Evolutionary conservation across 2,797 vertebrate species (phyloP).

Genomic region (Heteromormyrus szaboi): DNA sequence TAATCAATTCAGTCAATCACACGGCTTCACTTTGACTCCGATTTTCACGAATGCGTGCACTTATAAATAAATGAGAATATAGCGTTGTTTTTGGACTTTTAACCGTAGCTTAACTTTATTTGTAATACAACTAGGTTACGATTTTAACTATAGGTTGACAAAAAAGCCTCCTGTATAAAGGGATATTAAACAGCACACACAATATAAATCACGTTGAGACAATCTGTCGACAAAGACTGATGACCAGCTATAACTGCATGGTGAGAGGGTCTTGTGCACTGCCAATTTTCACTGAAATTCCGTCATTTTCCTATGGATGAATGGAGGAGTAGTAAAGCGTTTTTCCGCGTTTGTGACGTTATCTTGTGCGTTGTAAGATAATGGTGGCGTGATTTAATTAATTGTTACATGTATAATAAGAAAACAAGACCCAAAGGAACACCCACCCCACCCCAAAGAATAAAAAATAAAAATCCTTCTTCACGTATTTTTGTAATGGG

Average conservation of each 20-base stretch:
- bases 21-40: not conserved
- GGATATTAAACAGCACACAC: slow-evolving; percentile 1
- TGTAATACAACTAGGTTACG: not conserved
- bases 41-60: not conserved
- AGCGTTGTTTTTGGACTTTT: not conserved
- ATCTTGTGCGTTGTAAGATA: not conserved
- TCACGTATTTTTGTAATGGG: not conserved
- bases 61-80: not conserved
- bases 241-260: not conserved
- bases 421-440: not conserved
- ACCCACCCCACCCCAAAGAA: not conserved
- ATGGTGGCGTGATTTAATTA: not conserved
- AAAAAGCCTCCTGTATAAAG: not conserved
- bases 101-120: not conserved
- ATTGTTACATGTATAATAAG: not conserved
- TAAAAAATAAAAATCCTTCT: not conserved
- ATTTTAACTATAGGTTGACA: not conserved
- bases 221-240: slow-evolving; percentile 5
- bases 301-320: not conserved
- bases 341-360: not conserved
- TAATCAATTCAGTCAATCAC: not conserved
- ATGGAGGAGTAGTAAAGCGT: not conserved
- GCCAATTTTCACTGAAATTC: slow-evolving; percentile 1
- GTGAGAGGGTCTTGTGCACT: not conserved
- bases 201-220: not conserved